phyloP scores from a whole-genome alignment of 2,797 vertebrate species.

The Prionace glauca region DNA sequence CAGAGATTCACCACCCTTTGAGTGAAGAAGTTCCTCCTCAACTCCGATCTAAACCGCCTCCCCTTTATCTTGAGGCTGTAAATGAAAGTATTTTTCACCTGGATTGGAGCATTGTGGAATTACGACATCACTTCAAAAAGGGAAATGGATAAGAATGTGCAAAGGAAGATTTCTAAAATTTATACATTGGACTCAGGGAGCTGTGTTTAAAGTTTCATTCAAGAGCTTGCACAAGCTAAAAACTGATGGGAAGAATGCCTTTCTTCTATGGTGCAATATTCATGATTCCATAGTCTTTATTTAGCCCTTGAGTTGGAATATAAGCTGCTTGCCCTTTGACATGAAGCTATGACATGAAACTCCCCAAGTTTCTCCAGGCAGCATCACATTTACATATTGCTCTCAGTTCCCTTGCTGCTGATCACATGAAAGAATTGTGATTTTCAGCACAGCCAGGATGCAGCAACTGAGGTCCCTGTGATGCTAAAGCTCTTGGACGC shows the following conservation, averaged over 20 bases:
- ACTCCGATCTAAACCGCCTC: too few species aligned
- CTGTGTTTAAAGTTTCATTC: neutral
- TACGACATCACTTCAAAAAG: too few species aligned
- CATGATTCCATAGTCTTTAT: neutral
- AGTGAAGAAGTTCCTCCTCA: too few species aligned
- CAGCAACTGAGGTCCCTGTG: neutral
- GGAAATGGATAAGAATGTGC: too few species aligned
- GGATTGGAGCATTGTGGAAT: too few species aligned
- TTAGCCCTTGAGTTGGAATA: neutral
- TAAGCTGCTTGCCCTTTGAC: neutral
- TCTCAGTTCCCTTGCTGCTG: neutral
- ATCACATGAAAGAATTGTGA: neutral
- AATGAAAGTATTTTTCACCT: too few species aligned
- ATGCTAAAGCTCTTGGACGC: neutral
- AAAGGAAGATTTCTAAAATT: neutral
- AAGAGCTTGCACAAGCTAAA: neutral
- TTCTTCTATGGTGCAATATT: neutral
- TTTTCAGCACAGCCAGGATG: too few species aligned
- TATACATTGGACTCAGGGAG: neutral
- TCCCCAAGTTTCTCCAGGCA: neutral
- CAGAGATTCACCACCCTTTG: too few species aligned
- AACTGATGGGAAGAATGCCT: neutral
- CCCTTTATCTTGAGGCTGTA: too few species aligned
- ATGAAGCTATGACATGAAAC: neutral
- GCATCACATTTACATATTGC: neutral